phyloP scores from a whole-genome alignment of 2,113 vertebrate species.

The Austrofundulus limnaeus region DNA sequence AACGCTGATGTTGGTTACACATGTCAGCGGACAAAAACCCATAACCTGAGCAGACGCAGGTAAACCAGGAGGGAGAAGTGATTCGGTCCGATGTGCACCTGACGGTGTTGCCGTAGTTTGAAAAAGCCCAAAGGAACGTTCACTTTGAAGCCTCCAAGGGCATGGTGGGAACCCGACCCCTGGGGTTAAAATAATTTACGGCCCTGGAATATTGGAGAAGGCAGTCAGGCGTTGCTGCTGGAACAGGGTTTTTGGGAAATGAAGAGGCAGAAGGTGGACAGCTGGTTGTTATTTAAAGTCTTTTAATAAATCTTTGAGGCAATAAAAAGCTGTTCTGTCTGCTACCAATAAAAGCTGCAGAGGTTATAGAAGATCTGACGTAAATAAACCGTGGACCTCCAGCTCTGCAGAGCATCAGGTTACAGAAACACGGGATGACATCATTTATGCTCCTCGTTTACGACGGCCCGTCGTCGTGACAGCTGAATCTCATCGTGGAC shows the following conservation, averaged over 20 bases:
- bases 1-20: constrained; percentile 14
- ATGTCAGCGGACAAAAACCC: not conserved
- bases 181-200: constrained; percentile 20
- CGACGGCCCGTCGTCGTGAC: not conserved
- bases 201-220: constrained; percentile 15
- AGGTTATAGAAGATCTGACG: not conserved
- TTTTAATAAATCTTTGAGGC: not conserved
- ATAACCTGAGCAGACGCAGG: not conserved
- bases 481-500: not conserved
- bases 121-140: constrained; percentile 44
- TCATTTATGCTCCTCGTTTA: not conserved
- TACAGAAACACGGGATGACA: not conserved
- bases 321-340: not conserved
- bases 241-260: constrained; percentile 4
- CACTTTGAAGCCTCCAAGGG: constrained; percentile 52
- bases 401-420: not conserved
- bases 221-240: not conserved
- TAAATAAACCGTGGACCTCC: not conserved
- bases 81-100: constrained; percentile 35
- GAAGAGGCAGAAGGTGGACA: not conserved
- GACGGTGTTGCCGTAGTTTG: constrained; percentile 32
- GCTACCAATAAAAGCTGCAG: not conserved
- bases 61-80: not conserved
- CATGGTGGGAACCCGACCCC: constrained; percentile 36
- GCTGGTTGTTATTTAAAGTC: constrained; percentile 9